Evolutionary conservation across 2,113 vertebrate species (phyloP).

Genomic region (Camarhynchus parvulus): DNA sequence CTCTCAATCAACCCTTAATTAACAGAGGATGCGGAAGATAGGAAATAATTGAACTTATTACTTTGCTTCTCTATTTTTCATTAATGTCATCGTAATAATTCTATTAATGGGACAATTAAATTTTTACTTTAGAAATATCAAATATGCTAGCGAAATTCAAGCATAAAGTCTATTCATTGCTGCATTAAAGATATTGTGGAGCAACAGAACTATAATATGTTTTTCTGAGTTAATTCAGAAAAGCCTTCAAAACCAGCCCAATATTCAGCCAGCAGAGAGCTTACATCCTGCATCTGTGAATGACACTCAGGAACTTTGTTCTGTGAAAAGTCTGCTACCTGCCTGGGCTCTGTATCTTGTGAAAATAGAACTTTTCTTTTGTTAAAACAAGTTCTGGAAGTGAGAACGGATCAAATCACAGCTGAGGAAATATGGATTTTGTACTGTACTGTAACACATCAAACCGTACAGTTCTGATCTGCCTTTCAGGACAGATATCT

Average conservation of each 20-base stretch:
- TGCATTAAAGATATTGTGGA: not conserved
- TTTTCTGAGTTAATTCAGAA: not conserved
- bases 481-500: not conserved
- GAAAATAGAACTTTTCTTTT: not conserved
- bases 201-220: not conserved
- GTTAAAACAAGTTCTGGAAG: not conserved
- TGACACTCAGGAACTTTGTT: not conserved
- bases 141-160: conserved; percentile 21
- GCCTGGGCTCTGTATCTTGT: not conserved
- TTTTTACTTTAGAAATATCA: not conserved
- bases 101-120: not conserved
- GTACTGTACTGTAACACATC: not conserved
- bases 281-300: not conserved
- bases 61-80: conserved; percentile 14
- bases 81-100: not conserved
- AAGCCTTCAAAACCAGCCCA: not conserved
- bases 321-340: not conserved
- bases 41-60: not conserved
- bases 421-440: not conserved
- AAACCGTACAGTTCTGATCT: not conserved
- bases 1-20: not conserved
- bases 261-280: conserved; percentile 18
- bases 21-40: not conserved
- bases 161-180: not conserved
- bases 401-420: not conserved